phyloP scores from a whole-genome alignment of 1,140 invertebrate species.

The Mya arenaria region DNA sequence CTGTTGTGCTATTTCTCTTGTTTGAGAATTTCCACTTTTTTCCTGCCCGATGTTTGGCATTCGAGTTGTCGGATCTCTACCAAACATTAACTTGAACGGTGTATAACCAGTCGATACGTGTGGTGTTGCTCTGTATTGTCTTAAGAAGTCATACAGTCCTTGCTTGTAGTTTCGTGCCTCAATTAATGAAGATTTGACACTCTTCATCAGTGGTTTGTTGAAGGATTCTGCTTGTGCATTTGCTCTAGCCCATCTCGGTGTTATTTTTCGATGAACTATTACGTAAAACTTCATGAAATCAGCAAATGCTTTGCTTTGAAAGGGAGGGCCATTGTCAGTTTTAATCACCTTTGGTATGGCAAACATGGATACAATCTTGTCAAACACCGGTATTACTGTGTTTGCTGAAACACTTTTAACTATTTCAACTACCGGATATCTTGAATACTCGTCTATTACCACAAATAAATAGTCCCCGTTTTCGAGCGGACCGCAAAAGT shows the following conservation, averaged over 20 bases:
- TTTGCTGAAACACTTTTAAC: slow-evolving; percentile 16
- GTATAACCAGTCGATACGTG: slow-evolving; percentile 7
- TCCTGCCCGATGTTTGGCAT: background rate
- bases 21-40: background rate
- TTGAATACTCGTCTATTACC: slow-evolving; percentile 67
- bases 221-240: slow-evolving; percentile 56
- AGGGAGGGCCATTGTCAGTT: slow-evolving; percentile 63
- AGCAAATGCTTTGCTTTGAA: slow-evolving; percentile 37
- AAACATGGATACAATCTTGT: slow-evolving; percentile 54
- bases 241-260: slow-evolving; percentile 7
- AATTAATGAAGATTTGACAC: slow-evolving; percentile 35
- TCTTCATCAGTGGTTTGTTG: slow-evolving; percentile 54
- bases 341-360: slow-evolving; percentile 55
- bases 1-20: slow-evolving; percentile 11
- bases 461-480: slow-evolving; percentile 68
- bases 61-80: background rate
- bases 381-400: slow-evolving; percentile 21
- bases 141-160: slow-evolving; percentile 25
- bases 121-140: background rate
- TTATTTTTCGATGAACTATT: slow-evolving; percentile 25
- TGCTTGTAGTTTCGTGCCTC: slow-evolving; percentile 48
- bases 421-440: slow-evolving; percentile 65
- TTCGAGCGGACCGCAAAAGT: slow-evolving; percentile 70
- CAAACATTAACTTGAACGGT: slow-evolving; percentile 21
- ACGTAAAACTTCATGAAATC: slow-evolving; percentile 15